Percentiles rank a stretch among this genome's conserved stretches.
phyloP scores from a whole-genome alignment of 2,113 vertebrate species.

The Oryzias celebensis region DNA sequence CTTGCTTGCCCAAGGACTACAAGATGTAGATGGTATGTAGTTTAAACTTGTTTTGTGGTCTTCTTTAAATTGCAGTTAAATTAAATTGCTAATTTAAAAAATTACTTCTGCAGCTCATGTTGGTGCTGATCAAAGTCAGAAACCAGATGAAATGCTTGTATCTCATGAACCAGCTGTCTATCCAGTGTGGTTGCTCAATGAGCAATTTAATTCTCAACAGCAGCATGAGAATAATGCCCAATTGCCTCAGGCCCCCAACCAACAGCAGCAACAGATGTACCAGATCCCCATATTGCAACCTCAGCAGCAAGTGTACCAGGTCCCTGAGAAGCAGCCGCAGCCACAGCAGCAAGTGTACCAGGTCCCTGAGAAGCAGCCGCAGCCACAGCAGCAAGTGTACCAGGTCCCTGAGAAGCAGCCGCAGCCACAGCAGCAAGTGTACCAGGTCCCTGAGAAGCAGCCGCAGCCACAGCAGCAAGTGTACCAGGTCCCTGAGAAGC shows the following conservation, averaged over 20 bases:
- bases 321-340: neutral
- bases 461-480: neutral
- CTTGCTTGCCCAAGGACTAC: neutral
- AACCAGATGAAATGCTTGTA: neutral
- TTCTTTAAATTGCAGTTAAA: no score
- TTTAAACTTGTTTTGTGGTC: neutral
- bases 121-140: neutral
- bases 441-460: neutral
- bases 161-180: neutral
- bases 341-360: neutral
- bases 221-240: neutral
- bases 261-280: neutral
- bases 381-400: neutral
- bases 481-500: neutral
- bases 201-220: neutral
- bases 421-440: neutral
- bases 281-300: neutral
- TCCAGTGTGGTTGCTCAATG: neutral
- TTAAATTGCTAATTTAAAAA: no score
- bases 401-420: neutral
- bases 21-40: neutral
- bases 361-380: neutral
- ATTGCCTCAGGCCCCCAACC: neutral
- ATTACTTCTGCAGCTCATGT: no score
- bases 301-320: neutral